These are phyloP conservation scores for Hafferia zeledoni DNA, from an alignment of 2,797 vertebrate genomes.

Conservation along the genomic window DNA sequence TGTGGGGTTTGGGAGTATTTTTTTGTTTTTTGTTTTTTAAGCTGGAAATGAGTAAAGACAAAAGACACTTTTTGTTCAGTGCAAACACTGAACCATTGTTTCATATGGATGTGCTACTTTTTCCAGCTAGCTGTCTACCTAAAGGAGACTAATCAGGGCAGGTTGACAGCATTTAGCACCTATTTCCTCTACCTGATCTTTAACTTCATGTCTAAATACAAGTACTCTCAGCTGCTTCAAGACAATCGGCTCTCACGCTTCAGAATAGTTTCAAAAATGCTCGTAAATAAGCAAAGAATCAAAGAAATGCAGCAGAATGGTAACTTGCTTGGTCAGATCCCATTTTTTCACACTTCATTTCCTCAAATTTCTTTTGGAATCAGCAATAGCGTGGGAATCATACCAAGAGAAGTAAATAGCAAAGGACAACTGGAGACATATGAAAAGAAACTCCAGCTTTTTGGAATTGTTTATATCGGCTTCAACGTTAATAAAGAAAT, in stretches of 20 bases:
- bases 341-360: neutral
- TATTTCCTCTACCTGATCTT: neutral
- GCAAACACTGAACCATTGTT: neutral
- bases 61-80: neutral
- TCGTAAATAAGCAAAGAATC: neutral
- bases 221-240: neutral
- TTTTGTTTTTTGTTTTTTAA: neutral
- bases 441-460: neutral
- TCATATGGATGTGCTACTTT: neutral
- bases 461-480: neutral
- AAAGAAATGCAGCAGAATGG: neutral
- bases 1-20: neutral
- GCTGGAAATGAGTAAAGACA: neutral
- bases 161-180: neutral
- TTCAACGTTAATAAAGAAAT: neutral
- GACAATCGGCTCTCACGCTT: neutral
- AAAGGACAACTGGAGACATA: neutral
- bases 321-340: neutral
- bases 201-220: neutral
- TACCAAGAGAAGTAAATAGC: neutral
- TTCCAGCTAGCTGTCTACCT: neutral
- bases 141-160: neutral
- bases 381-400: neutral
- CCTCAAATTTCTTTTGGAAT: neutral
- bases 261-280: neutral